Conservation (phyloP, 2,113 vertebrate species). For the Ceratotherium simum region DNA sequence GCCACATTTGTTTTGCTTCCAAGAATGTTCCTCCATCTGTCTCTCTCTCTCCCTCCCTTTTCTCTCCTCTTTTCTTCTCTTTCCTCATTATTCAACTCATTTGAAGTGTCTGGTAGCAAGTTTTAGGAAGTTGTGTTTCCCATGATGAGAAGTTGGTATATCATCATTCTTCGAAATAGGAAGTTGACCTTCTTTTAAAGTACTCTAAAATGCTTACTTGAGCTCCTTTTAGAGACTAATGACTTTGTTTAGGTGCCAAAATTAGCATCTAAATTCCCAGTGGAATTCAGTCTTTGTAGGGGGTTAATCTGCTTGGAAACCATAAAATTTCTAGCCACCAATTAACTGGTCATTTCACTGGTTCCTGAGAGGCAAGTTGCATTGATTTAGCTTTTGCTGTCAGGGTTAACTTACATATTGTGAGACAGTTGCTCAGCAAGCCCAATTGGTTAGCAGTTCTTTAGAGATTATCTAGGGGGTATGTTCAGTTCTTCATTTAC, state of each 20-base stretch:
- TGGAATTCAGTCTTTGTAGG: constrained; percentile 9
- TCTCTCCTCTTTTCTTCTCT: not conserved
- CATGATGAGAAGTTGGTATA: constrained; percentile 4
- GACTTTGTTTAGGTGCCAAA: constrained; percentile 1
- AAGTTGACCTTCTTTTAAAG: constrained; percentile 39
- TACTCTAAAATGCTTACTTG: constrained; percentile 43
- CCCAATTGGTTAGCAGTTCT: constrained; percentile 31
- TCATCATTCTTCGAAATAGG: constrained; percentile 17
- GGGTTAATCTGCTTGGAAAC: constrained; percentile 52
- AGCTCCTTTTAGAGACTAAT: not conserved
- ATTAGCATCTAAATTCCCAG: not conserved
- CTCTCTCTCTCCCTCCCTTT: not conserved
- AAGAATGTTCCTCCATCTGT: not conserved
- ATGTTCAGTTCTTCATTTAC: not conserved
- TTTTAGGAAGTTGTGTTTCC: constrained; percentile 49
- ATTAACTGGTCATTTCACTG: constrained; percentile 24
- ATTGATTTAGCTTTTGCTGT: constrained; percentile 68
- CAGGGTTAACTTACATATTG: constrained; percentile 21
- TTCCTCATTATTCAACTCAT: constrained; percentile 1
- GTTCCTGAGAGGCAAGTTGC: constrained; percentile 29
- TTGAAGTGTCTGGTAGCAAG: constrained; percentile 32
- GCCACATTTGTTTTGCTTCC: constrained; percentile 19
- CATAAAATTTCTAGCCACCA: not conserved
- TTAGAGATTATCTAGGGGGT: not conserved
- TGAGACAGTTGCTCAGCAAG: constrained; percentile 52